Percentiles rank a stretch among this genome's conserved stretches.
These are phyloP conservation scores for Cynocephalus volans DNA, from an alignment of 2,113 vertebrate genomes.

Conservation along the genomic window DNA sequence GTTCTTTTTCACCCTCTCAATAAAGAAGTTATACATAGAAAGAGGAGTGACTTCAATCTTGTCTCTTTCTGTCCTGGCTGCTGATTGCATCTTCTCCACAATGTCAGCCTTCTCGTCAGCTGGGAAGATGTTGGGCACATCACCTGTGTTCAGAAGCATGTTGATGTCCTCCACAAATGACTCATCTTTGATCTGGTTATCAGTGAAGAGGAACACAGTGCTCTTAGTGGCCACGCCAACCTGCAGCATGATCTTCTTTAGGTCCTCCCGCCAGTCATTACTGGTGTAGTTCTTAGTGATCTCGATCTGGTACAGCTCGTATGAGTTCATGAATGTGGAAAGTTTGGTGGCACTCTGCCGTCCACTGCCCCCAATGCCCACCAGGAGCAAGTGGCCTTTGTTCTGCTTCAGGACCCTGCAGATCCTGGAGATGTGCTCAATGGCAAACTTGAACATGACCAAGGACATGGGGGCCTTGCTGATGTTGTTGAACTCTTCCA, in stretches of 20 bases:
- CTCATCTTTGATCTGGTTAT: slow-evolving; percentile 96
- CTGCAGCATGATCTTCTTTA: slow-evolving; percentile 94
- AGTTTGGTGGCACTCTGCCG: slow-evolving; percentile 94
- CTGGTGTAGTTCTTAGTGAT: slow-evolving; percentile 93
- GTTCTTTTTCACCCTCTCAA: slow-evolving; percentile 94
- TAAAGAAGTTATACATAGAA: slow-evolving; percentile 95
- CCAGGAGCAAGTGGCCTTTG: slow-evolving; percentile 94
- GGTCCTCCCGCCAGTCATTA: slow-evolving; percentile 94
- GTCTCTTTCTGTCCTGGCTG: slow-evolving; percentile 91
- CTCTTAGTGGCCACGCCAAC: slow-evolving; percentile 90
- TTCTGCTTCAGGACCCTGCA: slow-evolving; percentile 96
- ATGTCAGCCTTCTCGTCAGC: slow-evolving; percentile 95
- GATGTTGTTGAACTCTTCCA: slow-evolving; percentile 94
- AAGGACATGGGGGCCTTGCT: slow-evolving; percentile 96
- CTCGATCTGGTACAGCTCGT: slow-evolving; percentile 95
- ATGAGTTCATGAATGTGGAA: slow-evolving; percentile 93
- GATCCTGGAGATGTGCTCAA: slow-evolving; percentile 96
- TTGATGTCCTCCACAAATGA: slow-evolving; percentile 95
- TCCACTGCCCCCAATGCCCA: slow-evolving; percentile 95
- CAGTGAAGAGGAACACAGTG: slow-evolving; percentile 93
- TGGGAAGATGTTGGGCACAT: slow-evolving; percentile 96
- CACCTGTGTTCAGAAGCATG: slow-evolving; percentile 95
- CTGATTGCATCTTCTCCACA: slow-evolving; percentile 93
- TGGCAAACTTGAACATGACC: slow-evolving; percentile 96
- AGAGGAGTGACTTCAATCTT: slow-evolving; percentile 93